These are phyloP conservation scores for Idaea straminata DNA, from an alignment of 2,888 invertebrate species.

Conservation along the genomic window DNA sequence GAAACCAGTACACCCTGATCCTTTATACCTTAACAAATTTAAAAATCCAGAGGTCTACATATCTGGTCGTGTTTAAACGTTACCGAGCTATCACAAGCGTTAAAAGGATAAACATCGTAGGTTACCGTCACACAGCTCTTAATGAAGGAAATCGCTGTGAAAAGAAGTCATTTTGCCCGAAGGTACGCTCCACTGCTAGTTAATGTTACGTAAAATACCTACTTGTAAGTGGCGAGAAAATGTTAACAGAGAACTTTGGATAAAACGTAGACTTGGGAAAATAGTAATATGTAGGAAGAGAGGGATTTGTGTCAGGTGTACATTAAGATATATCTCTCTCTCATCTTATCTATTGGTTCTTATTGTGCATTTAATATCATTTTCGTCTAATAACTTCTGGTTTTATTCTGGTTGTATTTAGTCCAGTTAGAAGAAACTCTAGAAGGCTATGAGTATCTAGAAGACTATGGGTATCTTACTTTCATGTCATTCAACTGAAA, in stretches of 20 bases:
- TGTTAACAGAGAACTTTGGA: neutral
- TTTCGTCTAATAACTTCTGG: too few species aligned
- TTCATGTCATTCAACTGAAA: too few species aligned
- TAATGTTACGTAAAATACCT: constrained; percentile 14
- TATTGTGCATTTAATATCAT: too few species aligned
- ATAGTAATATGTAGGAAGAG: neutral
- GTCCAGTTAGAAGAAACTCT: too few species aligned
- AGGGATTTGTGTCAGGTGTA: neutral
- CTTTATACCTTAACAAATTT: constrained; percentile 6
- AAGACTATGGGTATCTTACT: too few species aligned
- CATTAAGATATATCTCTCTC: neutral
- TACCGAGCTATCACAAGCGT: constrained; percentile 44
- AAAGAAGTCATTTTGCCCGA: constrained; percentile 26
- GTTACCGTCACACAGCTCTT: constrained; percentile 32
- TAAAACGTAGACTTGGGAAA: neutral
- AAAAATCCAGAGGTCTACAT: constrained; percentile 21
- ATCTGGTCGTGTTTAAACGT: constrained; percentile 42
- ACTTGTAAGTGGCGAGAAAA: constrained; percentile 1
- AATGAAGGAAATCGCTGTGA: constrained; percentile 46
- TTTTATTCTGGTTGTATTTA: too few species aligned
- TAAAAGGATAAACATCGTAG: constrained; percentile 48
- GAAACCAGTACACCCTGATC: constrained; percentile 32
- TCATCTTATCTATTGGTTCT: too few species aligned
- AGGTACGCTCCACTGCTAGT: constrained; percentile 3
- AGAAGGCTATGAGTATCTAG: too few species aligned